phyloP scores from a whole-genome alignment of 2,888 invertebrate species.

The Caradrina kadenii region DNA sequence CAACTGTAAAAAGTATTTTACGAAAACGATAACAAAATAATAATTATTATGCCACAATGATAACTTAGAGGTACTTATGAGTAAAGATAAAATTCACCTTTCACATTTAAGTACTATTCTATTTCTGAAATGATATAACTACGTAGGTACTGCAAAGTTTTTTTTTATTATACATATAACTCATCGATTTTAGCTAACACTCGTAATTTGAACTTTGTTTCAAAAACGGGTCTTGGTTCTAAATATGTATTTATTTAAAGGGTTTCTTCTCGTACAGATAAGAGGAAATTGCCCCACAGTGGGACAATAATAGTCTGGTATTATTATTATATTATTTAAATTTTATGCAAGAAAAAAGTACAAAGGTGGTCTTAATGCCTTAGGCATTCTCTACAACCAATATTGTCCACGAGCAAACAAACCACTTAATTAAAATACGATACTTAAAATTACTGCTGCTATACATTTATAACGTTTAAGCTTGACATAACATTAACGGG shows the following conservation, averaged over 20 bases:
- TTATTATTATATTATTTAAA: too few relatives aligned
- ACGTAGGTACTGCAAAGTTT: too few relatives aligned
- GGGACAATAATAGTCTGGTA: neutral
- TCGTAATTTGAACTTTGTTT: neutral
- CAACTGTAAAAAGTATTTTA: constrained; percentile 9
- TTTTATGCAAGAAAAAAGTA: too few relatives aligned
- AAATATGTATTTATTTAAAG: too few relatives aligned
- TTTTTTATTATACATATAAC: neutral
- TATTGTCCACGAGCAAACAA: neutral
- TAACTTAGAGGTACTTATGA: constrained; percentile 11
- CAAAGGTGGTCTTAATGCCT: too few relatives aligned
- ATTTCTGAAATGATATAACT: constrained; percentile 5
- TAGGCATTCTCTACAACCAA: neutral
- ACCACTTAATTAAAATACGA: too few relatives aligned
- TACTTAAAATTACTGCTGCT: too few relatives aligned
- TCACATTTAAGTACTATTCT: neutral
- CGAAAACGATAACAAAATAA: constrained; percentile 26
- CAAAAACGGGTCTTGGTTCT: neutral
- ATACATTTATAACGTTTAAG: too few relatives aligned
- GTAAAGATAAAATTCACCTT: neutral
- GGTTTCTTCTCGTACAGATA: too few relatives aligned
- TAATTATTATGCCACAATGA: constrained; percentile 6
- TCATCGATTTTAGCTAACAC: neutral
- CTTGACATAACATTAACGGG: neutral
- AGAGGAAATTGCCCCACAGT: too few relatives aligned